Base-by-base conservation (phyloP, 2,113 vertebrate species). In the Bujurquina vittata region DNA sequence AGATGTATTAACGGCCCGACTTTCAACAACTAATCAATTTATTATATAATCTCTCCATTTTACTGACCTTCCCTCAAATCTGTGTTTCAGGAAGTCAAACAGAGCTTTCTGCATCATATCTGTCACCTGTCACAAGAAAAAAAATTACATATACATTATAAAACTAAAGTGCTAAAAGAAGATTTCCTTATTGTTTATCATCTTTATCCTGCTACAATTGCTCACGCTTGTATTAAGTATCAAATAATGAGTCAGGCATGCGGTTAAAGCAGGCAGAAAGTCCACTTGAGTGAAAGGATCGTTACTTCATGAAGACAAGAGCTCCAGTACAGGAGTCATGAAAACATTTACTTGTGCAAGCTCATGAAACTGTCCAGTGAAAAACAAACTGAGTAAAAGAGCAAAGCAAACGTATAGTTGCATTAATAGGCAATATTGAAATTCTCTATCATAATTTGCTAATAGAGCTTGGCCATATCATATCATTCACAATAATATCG, bases 21-120 rank as follows among this genome's bases (percentile, higher is more conserved):
- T 77, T 58, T 67, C 6, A 31, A 33, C 15, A 73, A 4, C 11
- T 20, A 26, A 1, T 29, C 3, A 18, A 3, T 46, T 20, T 67
- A 5, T 20, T 17, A 20, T 59, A 6, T 22, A 3, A 54, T 31
- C 4, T 31, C 11, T 46, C 17, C 3, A 10, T 80, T 80, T 81
- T 46, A 92, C 97, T 95, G 85, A 99, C 98, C 98, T 96, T 94
- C 98, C 98, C 3, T 99, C 97, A 74, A 99, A 99, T 92, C 97
- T 96, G 93, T 99, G 98, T 96, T 98, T 99, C 81, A 99, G 95
- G 92, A 99, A 99, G 93, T 99, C 98, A 63, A 99, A 99, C 61
- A 99, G 97, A 29, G 98, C 98, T 95, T 99, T 99, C 96, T 99
- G 98, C 98, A 99, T 99, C 98, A 99, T 99, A 88, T 99, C 98